Base-by-base conservation (phyloP, 2,888 invertebrate genomes). In the Diogma glabrata region DNA sequence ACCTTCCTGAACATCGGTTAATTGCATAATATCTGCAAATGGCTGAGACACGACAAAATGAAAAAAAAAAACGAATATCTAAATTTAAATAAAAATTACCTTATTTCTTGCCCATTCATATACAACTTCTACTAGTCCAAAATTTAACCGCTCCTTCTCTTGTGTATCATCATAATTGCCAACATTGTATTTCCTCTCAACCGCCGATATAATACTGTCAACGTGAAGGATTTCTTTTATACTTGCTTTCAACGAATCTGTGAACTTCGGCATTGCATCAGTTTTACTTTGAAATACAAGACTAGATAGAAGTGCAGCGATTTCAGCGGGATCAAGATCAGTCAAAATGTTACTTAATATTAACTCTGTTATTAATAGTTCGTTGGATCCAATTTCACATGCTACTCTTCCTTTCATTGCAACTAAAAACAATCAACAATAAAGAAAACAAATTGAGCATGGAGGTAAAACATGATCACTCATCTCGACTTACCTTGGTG, bases 1-100 rank as follows among this genome's bases (percentile, higher is more conserved):
- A 1, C 99, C 99, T 67, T 99, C 99, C 66, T 99, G 96, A 0
- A 95, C 85, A 56, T 93, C 90, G 0, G 95, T 96, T 50, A 92
- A 71, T 58, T 83, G 77, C 82, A 92, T 93, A 53, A 99, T 95
- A 62, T 93, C 87, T 0, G 88, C 81, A 70, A 99, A 99, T 0
- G 93, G 87, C 76, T 92, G 65, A 14, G 62, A 63, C n/a, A n/a
- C n/a, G n/a, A n/a, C n/a, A n/a, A n/a, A n/a, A n/a, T n/a, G n/a
- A n/a, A n/a, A n/a, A n/a, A n/a, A n/a, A n/a, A n/a, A n/a, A n/a
- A n/a, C n/a, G n/a, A n/a, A n/a, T n/a, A n/a, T n/a, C n/a, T n/a
- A n/a, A n/a, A n/a, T n/a, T n/a, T n/a, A n/a, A n/a, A n/a, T n/a
- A n/a, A n/a, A 12, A 10, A 26, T 64, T 67, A 85, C 86, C 77